phyloP scores from a whole-genome alignment of 2,888 invertebrate genomes.

The Pristionchus arcanus region DNA sequence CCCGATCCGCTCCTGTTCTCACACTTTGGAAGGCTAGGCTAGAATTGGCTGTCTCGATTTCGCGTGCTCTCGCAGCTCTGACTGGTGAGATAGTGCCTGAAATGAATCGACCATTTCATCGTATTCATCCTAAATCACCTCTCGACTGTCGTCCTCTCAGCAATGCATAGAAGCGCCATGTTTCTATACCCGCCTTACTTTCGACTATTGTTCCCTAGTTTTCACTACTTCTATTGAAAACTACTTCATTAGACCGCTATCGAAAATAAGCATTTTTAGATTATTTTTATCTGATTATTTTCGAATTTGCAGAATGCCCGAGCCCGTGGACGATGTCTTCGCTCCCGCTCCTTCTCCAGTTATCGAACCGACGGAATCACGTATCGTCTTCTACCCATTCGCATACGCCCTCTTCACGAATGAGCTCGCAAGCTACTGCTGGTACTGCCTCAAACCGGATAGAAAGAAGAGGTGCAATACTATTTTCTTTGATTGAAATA shows the following conservation, averaged over 20 bases:
- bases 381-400: constrained; percentile 76
- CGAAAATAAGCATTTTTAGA: too few species aligned
- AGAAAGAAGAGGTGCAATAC: constrained; percentile 35
- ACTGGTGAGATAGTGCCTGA: too few species aligned
- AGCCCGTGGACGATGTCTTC: neutral
- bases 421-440: constrained; percentile 71
- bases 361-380: neutral
- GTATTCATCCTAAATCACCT: neutral
- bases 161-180: constrained; percentile 15
- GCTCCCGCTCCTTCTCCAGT: neutral
- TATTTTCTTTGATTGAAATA: constrained; percentile 58
- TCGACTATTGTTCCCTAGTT: neutral
- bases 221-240: too few species aligned
- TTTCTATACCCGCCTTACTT: constrained; percentile 10
- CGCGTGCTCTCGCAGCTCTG: too few species aligned
- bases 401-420: constrained; percentile 77
- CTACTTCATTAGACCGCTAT: too few species aligned
- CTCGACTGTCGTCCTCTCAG: neutral
- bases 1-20: neutral
- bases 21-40: neutral
- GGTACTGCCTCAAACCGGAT: constrained; percentile 74
- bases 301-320: constrained; percentile 33
- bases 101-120: too few species aligned
- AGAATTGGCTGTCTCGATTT: too few species aligned
- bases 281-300: neutral